These are phyloP conservation scores for Beroe ovata DNA, from an alignment of 37 sponge, comb jelly and placozoan species.

Conservation along the genomic window DNA sequence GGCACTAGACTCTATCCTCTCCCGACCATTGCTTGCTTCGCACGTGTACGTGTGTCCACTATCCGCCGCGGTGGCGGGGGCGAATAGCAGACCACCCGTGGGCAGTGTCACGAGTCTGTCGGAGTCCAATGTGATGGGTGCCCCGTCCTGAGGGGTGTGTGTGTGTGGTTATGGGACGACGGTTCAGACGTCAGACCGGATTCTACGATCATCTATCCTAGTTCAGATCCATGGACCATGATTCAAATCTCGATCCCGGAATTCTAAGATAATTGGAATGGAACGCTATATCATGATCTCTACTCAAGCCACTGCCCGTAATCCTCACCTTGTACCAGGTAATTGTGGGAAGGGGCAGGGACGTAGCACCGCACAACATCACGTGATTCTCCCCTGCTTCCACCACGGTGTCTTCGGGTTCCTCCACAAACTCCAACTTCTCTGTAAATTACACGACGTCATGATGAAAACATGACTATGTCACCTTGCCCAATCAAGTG, in stretches of 20 bases:
- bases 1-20: neutral
- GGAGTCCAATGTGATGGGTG: too few relatives aligned
- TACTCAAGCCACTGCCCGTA: too few relatives aligned
- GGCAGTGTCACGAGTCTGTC: conserved; percentile 3
- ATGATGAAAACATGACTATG: too few relatives aligned
- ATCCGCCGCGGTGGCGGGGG: neutral
- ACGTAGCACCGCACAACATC: neutral
- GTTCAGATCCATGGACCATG: too few relatives aligned
- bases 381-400: neutral
- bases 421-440: conserved; percentile 3
- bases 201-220: too few relatives aligned
- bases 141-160: too few relatives aligned
- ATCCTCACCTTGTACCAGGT: conserved; percentile 50
- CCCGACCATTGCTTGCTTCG: neutral
- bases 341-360: conserved; percentile 18
- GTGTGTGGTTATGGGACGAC: too few relatives aligned
- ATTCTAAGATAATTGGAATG: too few relatives aligned
- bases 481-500: too few relatives aligned
- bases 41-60: conserved; percentile 19
- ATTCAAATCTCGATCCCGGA: too few relatives aligned
- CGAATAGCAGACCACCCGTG: conserved; percentile 50
- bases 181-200: too few relatives aligned
- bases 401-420: conserved; percentile 17
- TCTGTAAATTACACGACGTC: too few relatives aligned
- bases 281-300: neutral